Evolutionary conservation across 2,797 vertebrate species (phyloP), one percentile per base, ranked within the genome.

Genomic region (Enteromius anoplus): DNA sequence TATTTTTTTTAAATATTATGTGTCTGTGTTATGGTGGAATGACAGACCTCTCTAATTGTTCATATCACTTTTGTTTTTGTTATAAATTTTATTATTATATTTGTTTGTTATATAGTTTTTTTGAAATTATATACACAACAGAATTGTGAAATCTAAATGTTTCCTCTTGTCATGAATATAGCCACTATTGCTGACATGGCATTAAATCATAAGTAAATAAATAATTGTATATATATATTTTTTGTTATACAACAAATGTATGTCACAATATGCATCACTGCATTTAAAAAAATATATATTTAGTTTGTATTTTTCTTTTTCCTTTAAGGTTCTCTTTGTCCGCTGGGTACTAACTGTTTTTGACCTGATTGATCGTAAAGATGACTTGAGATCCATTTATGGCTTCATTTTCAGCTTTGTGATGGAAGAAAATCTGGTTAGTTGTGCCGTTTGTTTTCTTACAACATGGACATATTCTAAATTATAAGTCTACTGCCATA

Each of bases 261-360:
- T 51, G 47, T 12, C 19, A 32, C 17, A 34, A 53, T 55, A 53
- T n/a, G 19, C 10, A 14, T 34, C 10, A 14, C 51, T 34, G 10
- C 11, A 21, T 12, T n/a, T 23, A 14, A 5, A 7, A 37, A 37
- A 34, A 8, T 51, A 6, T 37, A 40, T 2, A 9, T 11, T 32
- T 4, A 15, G 19, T 23, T 53, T 3, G 26, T 78, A 45, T 90
- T 87, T 14, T 75, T 86, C 14, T 70, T 45, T 12, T 65, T 51
- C 29, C 71, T 82, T 87, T 26, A 88, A 99, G 98, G 62, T 96
- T 88, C 90, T 98, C 77, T 98, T 99, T 89, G 87, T 98, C 72
- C 96, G 94, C 87, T 99, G 98, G 98, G 89, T 98, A 29, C 92
- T 99, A 87, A 96, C 96, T 3, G 45, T 98, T 84, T 99, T 98